A percentile compares a stretch with the other conserved stretches of the same genome.
Conservation (phyloP, 1,140 invertebrate species). For the Drosophila pruinosa region DNA sequence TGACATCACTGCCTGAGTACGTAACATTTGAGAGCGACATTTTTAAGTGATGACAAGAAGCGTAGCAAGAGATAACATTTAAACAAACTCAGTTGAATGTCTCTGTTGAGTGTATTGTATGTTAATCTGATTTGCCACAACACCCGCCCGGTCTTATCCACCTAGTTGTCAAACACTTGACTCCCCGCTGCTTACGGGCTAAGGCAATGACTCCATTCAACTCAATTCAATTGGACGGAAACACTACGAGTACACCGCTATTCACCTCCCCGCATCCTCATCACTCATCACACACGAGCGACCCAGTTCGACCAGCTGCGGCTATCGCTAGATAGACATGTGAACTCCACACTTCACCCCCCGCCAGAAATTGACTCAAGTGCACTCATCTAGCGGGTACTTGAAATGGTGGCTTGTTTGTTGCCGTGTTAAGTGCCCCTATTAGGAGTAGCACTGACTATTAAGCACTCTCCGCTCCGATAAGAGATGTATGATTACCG, state of each 20-base stretch:
- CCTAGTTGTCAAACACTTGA: not conserved
- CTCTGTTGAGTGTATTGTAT: conserved; percentile 46
- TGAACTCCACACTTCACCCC: too few species aligned
- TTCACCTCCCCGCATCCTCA: not conserved
- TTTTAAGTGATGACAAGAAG: conserved; percentile 38
- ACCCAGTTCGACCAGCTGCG: not conserved
- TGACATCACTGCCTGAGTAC: too few species aligned
- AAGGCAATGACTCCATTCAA: not conserved
- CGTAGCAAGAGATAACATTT: not conserved
- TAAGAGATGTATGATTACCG: not conserved
- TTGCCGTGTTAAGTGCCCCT: not conserved
- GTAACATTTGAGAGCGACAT: too few species aligned
- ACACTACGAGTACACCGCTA: not conserved
- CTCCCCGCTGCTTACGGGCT: not conserved
- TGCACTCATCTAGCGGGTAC: conserved; percentile 3
- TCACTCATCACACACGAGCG: not conserved
- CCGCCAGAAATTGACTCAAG: conserved; percentile 9
- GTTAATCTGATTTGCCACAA: conserved; percentile 56
- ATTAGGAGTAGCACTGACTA: not conserved
- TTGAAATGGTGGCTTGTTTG: conserved; percentile 3
- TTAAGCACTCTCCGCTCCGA: not conserved
- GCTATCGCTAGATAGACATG: not conserved
- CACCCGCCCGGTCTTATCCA: not conserved
- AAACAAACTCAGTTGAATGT: conserved; percentile 44
- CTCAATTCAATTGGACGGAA: not conserved